Base-by-base conservation (phyloP, 2,113 vertebrate species). In the Trochalopteron elliotii region DNA sequence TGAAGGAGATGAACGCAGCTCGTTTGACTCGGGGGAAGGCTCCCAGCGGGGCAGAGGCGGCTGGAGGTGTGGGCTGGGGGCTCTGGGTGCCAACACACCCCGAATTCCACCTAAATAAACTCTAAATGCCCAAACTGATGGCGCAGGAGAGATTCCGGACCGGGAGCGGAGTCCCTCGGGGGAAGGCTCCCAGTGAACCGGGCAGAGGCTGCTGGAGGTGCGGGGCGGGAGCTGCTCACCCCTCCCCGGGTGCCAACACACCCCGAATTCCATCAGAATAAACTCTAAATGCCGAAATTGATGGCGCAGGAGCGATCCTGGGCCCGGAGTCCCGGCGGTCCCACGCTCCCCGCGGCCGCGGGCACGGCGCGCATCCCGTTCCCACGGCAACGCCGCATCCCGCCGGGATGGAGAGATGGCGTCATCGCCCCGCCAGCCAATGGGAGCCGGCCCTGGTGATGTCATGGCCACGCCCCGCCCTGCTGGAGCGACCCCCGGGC, bases 331-430 rank as follows among this genome's bases (percentile, higher is more conserved):
- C 31, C 21, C 25, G 49, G n/a, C 35, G 71, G 6, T 90, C 94
- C 67, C 90, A 63, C 71, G 96, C 92, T 74, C 65, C 97, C 97
- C 98, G 89, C 20, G 44, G 44, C 19, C 44, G 10, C 44, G 44
- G 44, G 44, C 44, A 45, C 19, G 44, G 44, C 44, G 44, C 95
- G 96, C 95, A 94, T 96, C 96, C 81, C 97, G 98, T 99, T 94
- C 85, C 98, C 98, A 82, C 93, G 98, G 98, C 97, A 98, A 99
- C 98, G 23, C 97, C 97, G 96, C 97, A 98, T 98, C 99, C 98
- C 96, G 93, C 71, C 33, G 24, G 31, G 72, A 56, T 2, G 69
- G 39, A 52, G 64, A 39, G 74, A 97, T 99, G 99, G 98, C 99
- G 97, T 99, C 98, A 99, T 89, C 96, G 95, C 75, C 30, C 89